phyloP scores from a whole-genome alignment of 2,113 vertebrate genomes.

The Felis catus region DNA sequence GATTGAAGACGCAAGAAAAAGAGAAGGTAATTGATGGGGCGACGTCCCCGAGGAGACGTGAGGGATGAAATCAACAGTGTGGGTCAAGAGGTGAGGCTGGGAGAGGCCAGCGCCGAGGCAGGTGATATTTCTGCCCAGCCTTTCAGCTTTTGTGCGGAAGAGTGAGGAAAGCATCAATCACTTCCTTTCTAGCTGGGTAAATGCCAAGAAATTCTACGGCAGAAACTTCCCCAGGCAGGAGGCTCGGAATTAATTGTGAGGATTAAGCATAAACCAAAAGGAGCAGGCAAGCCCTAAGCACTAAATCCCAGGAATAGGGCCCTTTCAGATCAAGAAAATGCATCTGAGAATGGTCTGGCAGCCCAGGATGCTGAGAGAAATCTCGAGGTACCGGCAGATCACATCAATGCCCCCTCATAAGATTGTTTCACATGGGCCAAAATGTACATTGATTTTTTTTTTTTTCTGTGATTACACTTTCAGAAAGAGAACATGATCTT shows the following conservation, averaged over 20 bases:
- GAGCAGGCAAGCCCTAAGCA: not conserved
- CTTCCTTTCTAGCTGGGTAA: slow-evolving; percentile 38
- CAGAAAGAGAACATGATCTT: slow-evolving; percentile 66
- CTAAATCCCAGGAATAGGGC: not conserved
- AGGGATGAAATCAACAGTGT: not conserved
- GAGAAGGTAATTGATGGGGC: slow-evolving; percentile 17
- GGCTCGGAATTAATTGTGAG: slow-evolving; percentile 43
- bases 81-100: not conserved
- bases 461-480: slow-evolving; percentile 55
- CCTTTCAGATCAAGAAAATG: not conserved
- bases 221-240: slow-evolving; percentile 23
- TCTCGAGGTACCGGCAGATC: slow-evolving; percentile 11
- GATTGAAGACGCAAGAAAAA: slow-evolving; percentile 11
- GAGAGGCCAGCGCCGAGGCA: slow-evolving; percentile 32
- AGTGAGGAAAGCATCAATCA: slow-evolving; percentile 67
- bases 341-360: not conserved
- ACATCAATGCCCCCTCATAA: slow-evolving; percentile 14
- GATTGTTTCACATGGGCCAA: slow-evolving; percentile 18
- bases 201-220: slow-evolving; percentile 36
- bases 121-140: slow-evolving; percentile 45
- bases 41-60: not conserved
- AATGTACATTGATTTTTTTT: slow-evolving; percentile 59
- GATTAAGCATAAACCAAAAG: slow-evolving; percentile 42
- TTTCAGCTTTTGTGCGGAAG: slow-evolving; percentile 50
- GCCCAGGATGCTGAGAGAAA: not conserved